A percentile compares a stretch with the other conserved stretches of the same genome.
phyloP scores from a whole-genome alignment of 2,888 invertebrate species.

The Caenorhabditis parvicauda region DNA sequence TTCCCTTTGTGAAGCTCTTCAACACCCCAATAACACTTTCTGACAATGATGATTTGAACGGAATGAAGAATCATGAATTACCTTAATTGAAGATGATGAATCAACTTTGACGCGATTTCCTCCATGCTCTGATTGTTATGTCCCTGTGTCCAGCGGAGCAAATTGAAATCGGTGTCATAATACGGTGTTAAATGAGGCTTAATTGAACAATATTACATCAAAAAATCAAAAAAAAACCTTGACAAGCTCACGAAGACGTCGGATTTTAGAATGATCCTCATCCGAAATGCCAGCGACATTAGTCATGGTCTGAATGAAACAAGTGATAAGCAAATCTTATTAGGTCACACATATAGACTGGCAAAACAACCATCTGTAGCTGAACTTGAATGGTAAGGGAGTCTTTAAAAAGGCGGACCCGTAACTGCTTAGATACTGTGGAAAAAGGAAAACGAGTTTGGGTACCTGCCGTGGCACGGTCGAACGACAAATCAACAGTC shows the following conservation, averaged over 20 bases:
- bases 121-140: conserved; percentile 41
- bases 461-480: too few relatives aligned
- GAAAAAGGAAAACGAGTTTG: too few relatives aligned
- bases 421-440: too few relatives aligned
- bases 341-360: too few relatives aligned
- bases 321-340: too few relatives aligned
- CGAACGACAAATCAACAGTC: too few relatives aligned
- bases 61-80: not conserved
- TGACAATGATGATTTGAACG: not conserved
- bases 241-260: conserved; percentile 35
- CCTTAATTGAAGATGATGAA: conserved; percentile 47
- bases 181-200: conserved; percentile 47
- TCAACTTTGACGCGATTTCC: conserved; percentile 53
- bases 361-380: too few relatives aligned
- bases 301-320: too few relatives aligned
- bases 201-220: not conserved
- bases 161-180: conserved; percentile 58
- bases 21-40: conserved; percentile 42
- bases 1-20: conserved; percentile 43
- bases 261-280: conserved; percentile 12
- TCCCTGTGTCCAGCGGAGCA: conserved; percentile 57
- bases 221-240: conserved; percentile 11
- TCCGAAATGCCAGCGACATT: conserved; percentile 12
- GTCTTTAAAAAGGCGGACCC: too few relatives aligned
- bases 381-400: too few relatives aligned